Percentiles rank a stretch among this genome's conserved stretches.
Evolutionary conservation across 2,113 vertebrate species (phyloP).

Genomic region (Prunella himalayana): DNA sequence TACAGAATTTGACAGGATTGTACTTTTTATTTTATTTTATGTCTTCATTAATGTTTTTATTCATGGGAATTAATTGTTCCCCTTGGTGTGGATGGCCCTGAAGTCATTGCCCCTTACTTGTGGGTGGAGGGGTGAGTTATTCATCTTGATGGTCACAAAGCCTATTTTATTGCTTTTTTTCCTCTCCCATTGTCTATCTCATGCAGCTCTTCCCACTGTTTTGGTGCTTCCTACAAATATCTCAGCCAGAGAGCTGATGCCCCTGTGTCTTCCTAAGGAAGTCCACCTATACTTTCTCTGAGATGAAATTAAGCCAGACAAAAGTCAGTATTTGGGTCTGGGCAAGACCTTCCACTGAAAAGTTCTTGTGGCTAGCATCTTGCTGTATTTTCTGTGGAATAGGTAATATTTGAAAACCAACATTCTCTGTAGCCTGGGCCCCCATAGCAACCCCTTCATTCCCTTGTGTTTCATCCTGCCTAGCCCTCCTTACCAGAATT

Average conservation of each 20-base stretch:
- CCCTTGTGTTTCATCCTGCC: not conserved
- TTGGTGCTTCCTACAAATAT: not conserved
- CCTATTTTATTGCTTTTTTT: not conserved
- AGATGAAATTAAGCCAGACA: not conserved
- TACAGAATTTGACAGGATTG: not conserved
- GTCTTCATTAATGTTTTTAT: not conserved
- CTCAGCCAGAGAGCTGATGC: not conserved
- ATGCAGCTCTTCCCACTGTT: not conserved
- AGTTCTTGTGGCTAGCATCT: not conserved
- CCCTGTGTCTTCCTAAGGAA: not conserved
- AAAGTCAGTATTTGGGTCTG: not conserved
- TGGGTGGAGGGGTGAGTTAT: not conserved
- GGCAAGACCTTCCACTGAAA: not conserved
- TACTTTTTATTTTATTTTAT: not conserved
- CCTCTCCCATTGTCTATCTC: not conserved
- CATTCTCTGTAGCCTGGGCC: not conserved
- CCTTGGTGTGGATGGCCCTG: rapidly evolving
- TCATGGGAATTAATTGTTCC: not conserved
- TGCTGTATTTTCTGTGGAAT: not conserved
- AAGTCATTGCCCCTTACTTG: not conserved
- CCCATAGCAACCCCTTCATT: not conserved
- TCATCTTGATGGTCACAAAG: rapidly evolving
- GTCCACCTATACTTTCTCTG: not conserved
- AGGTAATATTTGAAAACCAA: not conserved
- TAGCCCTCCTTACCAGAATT: not conserved